phyloP scores from a whole-genome alignment of 2,113 vertebrate genomes.

The Gallinago undulata region DNA sequence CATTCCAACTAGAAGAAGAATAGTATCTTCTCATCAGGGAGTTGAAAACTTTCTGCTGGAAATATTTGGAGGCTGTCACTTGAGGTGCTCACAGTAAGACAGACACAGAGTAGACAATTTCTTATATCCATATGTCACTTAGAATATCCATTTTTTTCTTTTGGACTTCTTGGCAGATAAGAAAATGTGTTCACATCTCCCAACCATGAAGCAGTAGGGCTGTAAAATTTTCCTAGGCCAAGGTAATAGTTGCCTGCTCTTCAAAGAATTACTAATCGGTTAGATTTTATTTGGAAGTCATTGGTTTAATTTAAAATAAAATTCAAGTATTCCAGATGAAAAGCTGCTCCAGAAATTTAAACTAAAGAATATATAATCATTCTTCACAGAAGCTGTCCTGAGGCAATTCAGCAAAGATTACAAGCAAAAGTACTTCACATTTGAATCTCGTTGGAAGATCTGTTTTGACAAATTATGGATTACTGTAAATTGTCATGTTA shows the following conservation, averaged over 20 bases:
- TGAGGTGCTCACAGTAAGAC: not conserved
- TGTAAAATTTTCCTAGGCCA: not conserved
- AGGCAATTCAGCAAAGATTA: not conserved
- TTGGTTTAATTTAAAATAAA: not conserved
- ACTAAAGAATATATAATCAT: not conserved
- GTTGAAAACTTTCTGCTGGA: not conserved
- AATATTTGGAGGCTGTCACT: not conserved
- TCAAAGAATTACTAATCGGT: not conserved
- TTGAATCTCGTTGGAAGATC: not conserved
- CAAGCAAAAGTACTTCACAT: not conserved
- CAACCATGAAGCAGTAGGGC: not conserved
- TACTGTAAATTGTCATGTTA: not conserved
- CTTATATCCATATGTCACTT: not conserved
- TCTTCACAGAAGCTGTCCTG: not conserved
- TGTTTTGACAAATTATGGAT: not conserved
- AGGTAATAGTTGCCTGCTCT: not conserved
- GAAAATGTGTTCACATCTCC: rapidly evolving
- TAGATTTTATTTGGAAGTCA: not conserved
- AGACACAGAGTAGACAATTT: not conserved
- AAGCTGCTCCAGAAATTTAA: not conserved
- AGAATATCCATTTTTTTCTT: not conserved
- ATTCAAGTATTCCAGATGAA: not conserved
- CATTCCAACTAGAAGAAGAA: not conserved
- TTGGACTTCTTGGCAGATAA: not conserved
- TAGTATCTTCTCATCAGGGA: not conserved